These are phyloP conservation scores for Pristionchus exspectatus DNA, from an alignment of 2,888 invertebrate genomes.

Conservation along the genomic window DNA sequence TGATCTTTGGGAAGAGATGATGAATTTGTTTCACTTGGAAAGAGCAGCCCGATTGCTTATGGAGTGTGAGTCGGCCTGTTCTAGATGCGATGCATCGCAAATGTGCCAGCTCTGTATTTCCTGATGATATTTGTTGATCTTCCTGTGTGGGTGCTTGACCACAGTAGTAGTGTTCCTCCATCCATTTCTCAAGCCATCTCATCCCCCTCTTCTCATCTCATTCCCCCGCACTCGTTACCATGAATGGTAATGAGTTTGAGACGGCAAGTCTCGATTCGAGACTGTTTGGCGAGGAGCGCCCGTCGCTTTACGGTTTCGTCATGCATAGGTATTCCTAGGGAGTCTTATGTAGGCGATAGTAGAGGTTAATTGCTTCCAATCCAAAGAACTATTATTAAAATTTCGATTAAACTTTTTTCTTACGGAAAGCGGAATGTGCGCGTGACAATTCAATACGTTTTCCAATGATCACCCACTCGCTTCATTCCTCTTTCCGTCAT, in stretches of 20 bases:
- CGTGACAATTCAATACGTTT: neutral
- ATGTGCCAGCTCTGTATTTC: too few species aligned
- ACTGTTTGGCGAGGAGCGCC: slow-evolving; percentile 52
- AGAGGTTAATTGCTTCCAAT: too few species aligned
- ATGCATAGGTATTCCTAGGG: too few species aligned
- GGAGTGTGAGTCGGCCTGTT: too few species aligned
- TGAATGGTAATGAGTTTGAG: slow-evolving; percentile 36
- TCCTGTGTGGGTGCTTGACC: neutral
- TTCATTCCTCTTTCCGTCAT: neutral
- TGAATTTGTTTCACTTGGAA: neutral
- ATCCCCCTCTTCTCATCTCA: slow-evolving; percentile 21
- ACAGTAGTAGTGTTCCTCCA: neutral
- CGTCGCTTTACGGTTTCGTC: slow-evolving; percentile 48
- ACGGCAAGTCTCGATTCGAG: slow-evolving; percentile 16
- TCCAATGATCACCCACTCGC: neutral
- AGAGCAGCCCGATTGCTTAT: too few species aligned
- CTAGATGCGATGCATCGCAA: too few species aligned
- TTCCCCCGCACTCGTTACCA: slow-evolving; percentile 2
- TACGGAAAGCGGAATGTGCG: too few species aligned
- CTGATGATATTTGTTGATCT: neutral
- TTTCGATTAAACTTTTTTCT: too few species aligned
- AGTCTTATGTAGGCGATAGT: too few species aligned
- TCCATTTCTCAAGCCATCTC: neutral
- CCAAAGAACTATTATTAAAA: too few species aligned
- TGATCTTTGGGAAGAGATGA: neutral